phyloP scores from a whole-genome alignment of 1,140 invertebrate species.

The Antheraea mylitta region DNA sequence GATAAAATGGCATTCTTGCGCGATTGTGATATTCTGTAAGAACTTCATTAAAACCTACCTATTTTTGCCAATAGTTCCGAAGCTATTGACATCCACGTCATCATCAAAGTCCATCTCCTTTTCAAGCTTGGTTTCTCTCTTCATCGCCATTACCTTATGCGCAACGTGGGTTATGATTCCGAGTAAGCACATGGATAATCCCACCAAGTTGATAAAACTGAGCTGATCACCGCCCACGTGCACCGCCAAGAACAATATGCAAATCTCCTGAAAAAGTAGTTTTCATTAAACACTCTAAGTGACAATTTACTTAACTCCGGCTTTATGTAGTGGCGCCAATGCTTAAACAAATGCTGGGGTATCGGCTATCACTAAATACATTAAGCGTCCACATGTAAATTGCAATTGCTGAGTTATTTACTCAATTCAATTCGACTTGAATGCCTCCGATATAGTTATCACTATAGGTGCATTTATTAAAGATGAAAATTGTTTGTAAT shows the following conservation, averaged over 20 bases:
- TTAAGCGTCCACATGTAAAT: too few species aligned
- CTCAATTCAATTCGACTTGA: too few species aligned
- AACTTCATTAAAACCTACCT: conserved; percentile 6
- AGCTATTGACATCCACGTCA: conserved; percentile 50
- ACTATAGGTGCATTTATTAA: too few species aligned
- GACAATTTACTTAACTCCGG: too few species aligned
- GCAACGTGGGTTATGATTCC: conserved; percentile 94
- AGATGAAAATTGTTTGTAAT: too few species aligned
- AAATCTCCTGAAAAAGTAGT: conserved; percentile 87
- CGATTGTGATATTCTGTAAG: neutral
- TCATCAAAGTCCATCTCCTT: conserved; percentile 50
- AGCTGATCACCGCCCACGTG: conserved; percentile 92
- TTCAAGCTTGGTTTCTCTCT: neutral
- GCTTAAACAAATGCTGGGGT: too few species aligned
- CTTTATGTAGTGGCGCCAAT: too few species aligned
- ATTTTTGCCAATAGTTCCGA: conserved; percentile 36
- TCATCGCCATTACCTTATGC: conserved; percentile 82
- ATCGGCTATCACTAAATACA: too few species aligned
- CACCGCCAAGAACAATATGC: conserved; percentile 91
- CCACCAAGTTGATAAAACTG: conserved; percentile 90
- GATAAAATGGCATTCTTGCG: too few species aligned
- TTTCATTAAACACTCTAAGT: neutral
- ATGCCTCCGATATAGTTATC: too few species aligned
- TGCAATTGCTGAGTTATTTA: too few species aligned
- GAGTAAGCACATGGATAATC: conserved; percentile 91